phyloP scores from a whole-genome alignment of 2,113 vertebrate genomes.

The Amblyornis subalaris region DNA sequence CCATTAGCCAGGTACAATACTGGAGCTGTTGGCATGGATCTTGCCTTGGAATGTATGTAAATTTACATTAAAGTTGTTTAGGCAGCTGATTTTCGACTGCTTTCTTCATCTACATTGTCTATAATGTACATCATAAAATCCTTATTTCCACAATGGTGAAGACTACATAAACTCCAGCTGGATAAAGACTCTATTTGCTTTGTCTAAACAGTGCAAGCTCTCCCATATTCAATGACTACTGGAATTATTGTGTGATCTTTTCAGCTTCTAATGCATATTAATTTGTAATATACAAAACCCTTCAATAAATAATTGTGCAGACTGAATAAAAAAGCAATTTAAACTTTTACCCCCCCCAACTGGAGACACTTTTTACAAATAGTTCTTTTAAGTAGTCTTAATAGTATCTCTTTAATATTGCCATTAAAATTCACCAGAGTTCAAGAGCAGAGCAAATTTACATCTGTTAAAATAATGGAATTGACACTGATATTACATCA shows the following conservation, averaged over 20 bases:
- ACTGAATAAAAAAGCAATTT: conserved; percentile 71
- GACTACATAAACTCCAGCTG: not conserved
- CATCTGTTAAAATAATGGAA: conserved; percentile 73
- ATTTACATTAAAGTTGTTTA: not conserved
- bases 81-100: not conserved
- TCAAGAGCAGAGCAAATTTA: conserved; percentile 73
- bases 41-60: not conserved
- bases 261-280: conserved; percentile 53
- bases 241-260: conserved; percentile 15
- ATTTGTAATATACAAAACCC: conserved; percentile 57
- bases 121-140: not conserved
- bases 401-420: conserved; percentile 75
- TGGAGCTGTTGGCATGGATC: not conserved
- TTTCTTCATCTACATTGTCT: not conserved
- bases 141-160: not conserved
- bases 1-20: not conserved
- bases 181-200: not conserved
- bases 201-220: not conserved
- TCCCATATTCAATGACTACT: not conserved
- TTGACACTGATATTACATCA: conserved; percentile 77
- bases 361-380: conserved; percentile 56
- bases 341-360: not conserved
- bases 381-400: conserved; percentile 74
- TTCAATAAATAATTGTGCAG: conserved; percentile 65
- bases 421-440: conserved; percentile 74